Evolutionary conservation across 2,113 vertebrate species (phyloP).

Genomic region (Notechis scutatus): DNA sequence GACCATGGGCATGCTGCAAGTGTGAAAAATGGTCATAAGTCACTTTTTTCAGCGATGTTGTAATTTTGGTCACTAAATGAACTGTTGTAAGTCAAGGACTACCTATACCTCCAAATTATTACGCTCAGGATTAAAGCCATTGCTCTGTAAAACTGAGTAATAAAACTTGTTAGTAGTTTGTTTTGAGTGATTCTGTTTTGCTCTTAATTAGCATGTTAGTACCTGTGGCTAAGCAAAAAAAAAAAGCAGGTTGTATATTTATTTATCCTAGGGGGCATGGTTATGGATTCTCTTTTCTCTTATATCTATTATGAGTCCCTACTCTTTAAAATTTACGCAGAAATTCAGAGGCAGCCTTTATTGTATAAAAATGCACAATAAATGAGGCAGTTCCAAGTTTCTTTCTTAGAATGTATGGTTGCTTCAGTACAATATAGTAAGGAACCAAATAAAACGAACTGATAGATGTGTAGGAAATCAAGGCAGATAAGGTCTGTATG

Average conservation of each 20-base stretch:
- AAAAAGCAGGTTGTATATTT: not conserved
- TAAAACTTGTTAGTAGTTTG: not conserved
- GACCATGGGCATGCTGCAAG: not conserved
- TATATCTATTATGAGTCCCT: not conserved
- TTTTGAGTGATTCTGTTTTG: not conserved
- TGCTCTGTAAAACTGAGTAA: not conserved
- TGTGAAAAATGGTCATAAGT: not conserved
- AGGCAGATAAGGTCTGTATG: constrained; percentile 17
- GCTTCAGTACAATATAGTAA: not conserved
- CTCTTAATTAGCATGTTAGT: not conserved
- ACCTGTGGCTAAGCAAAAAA: not conserved
- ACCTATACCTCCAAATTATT: not conserved
- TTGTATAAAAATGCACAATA: not conserved
- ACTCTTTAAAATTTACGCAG: not conserved
- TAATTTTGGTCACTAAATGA: not conserved
- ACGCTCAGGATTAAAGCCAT: not conserved
- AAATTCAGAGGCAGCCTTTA: not conserved
- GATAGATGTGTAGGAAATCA: constrained; percentile 7
- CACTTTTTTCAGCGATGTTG: not conserved
- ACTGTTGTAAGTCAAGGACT: not conserved
- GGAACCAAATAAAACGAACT: not conserved
- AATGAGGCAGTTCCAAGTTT: not conserved
- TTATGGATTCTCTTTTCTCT: not conserved
- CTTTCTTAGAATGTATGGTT: not conserved
- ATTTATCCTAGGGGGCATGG: not conserved